A percentile compares a stretch with the other conserved stretches of the same genome.
Evolutionary conservation across 1,140 invertebrate genomes (phyloP).

Genomic region (Rhagoletis pomonella): DNA sequence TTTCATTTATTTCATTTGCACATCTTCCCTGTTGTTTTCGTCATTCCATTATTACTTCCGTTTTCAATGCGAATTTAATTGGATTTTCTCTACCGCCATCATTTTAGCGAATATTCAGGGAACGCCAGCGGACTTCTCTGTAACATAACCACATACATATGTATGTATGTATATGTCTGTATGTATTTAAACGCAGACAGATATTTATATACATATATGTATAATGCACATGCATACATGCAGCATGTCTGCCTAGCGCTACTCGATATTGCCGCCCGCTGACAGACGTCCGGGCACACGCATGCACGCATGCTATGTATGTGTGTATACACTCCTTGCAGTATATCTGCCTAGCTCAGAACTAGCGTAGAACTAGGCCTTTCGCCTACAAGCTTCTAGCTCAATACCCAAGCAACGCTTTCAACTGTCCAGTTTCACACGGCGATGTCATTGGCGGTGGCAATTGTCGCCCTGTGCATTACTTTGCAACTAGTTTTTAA

Average conservation of each 20-base stretch:
- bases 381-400: no score
- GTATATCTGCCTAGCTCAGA: no score
- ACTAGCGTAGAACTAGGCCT: no score
- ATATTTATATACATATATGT: no score
- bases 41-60: conserved; percentile 69
- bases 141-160: conserved; percentile 1
- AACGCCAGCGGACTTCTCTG: background rate
- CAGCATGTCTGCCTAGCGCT: background rate
- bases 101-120: conserved; percentile 15
- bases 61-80: conserved; percentile 74
- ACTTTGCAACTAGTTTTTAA: no score
- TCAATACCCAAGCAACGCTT: no score
- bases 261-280: background rate
- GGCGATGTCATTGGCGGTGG: no score
- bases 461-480: no score
- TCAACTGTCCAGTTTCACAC: no score
- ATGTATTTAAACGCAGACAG: no score
- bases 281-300: background rate
- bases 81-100: conserved; percentile 68
- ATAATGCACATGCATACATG: no score
- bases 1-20: conserved; percentile 39
- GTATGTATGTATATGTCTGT: background rate
- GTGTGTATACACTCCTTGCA: no score
- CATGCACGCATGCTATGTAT: background rate
- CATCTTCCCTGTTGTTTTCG: conserved; percentile 39